Percentiles rank a stretch among this genome's conserved stretches.
phyloP scores from a whole-genome alignment of 2,888 invertebrate genomes.

The Mycalesis mineus region DNA sequence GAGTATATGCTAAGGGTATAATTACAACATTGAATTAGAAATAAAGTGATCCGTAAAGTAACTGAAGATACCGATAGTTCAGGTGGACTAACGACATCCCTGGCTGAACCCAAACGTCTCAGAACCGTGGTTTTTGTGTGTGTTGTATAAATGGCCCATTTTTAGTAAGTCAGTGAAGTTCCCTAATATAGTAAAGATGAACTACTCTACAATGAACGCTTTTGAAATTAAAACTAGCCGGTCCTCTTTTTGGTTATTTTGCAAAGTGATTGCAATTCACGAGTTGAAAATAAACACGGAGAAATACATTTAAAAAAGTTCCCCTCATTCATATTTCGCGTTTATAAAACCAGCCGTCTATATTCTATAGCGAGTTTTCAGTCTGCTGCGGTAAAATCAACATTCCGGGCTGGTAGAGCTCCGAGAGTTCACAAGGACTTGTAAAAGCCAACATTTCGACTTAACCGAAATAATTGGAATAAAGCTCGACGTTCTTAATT shows the following conservation, averaged over 20 bases:
- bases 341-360: conserved; percentile 3
- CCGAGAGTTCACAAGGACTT: conserved; percentile 11
- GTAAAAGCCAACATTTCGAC: conserved; percentile 16
- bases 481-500: conserved; percentile 10
- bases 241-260: neutral
- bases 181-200: too few relatives aligned
- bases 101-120: too few relatives aligned
- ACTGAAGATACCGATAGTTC: too few relatives aligned
- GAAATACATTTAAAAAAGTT: neutral
- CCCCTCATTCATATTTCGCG: conserved; percentile 3
- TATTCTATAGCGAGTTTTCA: conserved; percentile 9
- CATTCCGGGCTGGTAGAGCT: conserved; percentile 10
- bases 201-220: too few relatives aligned
- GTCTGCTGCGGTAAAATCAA: conserved; percentile 15
- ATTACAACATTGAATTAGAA: too few relatives aligned
- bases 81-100: too few relatives aligned
- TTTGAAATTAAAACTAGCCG: neutral
- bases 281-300: neutral
- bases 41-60: too few relatives aligned
- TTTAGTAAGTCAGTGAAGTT: too few relatives aligned
- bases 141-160: too few relatives aligned
- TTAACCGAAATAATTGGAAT: conserved; percentile 13
- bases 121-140: too few relatives aligned
- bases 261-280: neutral
- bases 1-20: too few relatives aligned